Evolutionary conservation across 2,113 vertebrate genomes (phyloP).

Genomic region (Rynchops niger): DNA sequence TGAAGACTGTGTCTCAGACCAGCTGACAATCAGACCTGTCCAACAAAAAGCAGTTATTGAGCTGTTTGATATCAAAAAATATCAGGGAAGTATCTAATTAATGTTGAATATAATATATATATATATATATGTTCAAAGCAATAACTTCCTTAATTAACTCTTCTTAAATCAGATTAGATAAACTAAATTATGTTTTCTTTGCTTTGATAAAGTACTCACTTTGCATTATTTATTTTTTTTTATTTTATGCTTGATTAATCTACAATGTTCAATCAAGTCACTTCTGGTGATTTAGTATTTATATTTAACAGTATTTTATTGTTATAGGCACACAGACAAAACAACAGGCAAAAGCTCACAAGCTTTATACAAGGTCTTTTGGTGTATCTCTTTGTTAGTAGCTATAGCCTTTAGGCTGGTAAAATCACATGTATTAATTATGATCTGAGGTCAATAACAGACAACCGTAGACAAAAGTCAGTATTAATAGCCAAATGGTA

Average conservation of each 20-base stretch:
- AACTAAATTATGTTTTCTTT: background rate
- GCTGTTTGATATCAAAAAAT: background rate
- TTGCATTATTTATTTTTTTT: background rate
- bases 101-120: background rate
- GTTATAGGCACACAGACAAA: background rate
- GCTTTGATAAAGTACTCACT: background rate
- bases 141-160: background rate
- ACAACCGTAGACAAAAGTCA: background rate
- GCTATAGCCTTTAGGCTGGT: background rate
- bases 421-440: background rate
- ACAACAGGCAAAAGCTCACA: background rate
- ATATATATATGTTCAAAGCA: background rate
- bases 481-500: background rate
- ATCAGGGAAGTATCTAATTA: background rate
- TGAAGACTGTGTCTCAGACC: accelerated
- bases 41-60: background rate
- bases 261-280: background rate
- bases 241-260: background rate
- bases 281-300: background rate
- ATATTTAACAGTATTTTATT: background rate
- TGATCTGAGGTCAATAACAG: background rate
- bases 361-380: background rate
- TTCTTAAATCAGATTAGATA: background rate
- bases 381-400: background rate
- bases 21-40: background rate